A percentile compares a stretch with the other conserved stretches of the same genome.
Evolutionary conservation across 2,797 vertebrate genomes (phyloP).

Genomic region (Vultur gryphus): DNA sequence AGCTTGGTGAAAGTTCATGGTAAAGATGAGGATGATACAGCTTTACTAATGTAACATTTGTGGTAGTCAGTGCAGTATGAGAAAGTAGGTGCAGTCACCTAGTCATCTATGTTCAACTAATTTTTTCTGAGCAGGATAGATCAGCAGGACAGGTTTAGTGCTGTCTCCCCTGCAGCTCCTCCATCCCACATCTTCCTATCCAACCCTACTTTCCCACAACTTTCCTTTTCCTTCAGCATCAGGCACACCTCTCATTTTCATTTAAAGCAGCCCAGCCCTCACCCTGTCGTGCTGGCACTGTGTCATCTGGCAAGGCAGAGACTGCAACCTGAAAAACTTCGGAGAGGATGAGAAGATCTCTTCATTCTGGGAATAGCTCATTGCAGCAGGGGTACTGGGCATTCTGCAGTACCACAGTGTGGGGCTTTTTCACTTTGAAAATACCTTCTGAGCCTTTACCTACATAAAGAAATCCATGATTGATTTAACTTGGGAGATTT

Average conservation of each 20-base stretch:
- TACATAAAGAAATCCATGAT: not conserved
- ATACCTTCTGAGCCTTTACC: not conserved
- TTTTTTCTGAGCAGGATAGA: not conserved
- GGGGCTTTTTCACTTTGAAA: not conserved
- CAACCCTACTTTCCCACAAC: not conserved
- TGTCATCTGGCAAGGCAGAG: not conserved
- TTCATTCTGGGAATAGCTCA: not conserved
- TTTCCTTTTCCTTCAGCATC: not conserved
- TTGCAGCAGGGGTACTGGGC: not conserved
- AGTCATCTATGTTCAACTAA: fast-evolving
- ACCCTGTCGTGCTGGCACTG: not conserved
- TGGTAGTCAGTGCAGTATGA: not conserved
- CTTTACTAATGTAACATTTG: not conserved
- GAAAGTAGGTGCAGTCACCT: not conserved
- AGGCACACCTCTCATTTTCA: not conserved
- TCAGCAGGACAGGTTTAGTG: not conserved
- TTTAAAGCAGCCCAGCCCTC: not conserved
- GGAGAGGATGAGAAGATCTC: not conserved
- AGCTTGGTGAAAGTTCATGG: not conserved
- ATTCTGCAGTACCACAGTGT: not conserved
- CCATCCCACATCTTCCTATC: not conserved
- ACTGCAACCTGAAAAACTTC: not conserved
- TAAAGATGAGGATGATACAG: not conserved
- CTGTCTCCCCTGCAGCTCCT: not conserved
- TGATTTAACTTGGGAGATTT: not conserved